Base-by-base conservation (phyloP, 2,888 invertebrate species). In the Acrobasis consociella region DNA sequence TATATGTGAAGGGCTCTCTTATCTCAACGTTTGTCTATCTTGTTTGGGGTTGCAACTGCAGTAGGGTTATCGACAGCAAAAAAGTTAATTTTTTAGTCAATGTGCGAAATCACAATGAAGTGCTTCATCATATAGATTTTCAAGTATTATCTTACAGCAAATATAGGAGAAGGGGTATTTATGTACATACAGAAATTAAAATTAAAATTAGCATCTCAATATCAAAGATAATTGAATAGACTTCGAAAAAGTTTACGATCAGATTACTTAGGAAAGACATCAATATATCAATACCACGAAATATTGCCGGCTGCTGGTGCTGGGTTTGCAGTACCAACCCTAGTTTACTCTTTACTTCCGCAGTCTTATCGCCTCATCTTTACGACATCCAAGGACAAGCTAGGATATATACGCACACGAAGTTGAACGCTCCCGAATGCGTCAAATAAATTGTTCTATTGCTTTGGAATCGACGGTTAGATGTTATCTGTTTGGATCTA, bases 371-470 rank as follows among this genome's bases (percentile, higher is more conserved):
- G 10, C 39, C 16, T 39, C 13, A 51, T 51, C 52, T 60, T 60
- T 60, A 60, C 60, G 60, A 60, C 42, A 51, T 60, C 42, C 42
- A 52, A 60, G 51, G 52, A 51, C 42, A 37, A 31, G 11, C 50
- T 46, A 46, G 46, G 49, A 42, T 9, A 49, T n/a, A 31, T n/a
- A 31, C 31, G 7, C 37, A 60, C 9, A 16, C 0, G 11, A 37
- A 13, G 38, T 9, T n/a, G 53, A 38, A 46, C 11, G 42, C 42
- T 42, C 13, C 42, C 42, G 42, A 42, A 42, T 11, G 42, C 42
- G 11, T 13, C 46, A 5, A 46, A 46, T 46, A 46, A 46, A 46
- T n/a, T 46, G 46, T 46, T 2, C 46, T 46, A 46, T 46, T 46
- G 46, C 46, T 46, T 46, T n/a, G 46, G 13, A 46, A 46, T 46